A percentile compares a stretch with the other conserved stretches of the same genome.
These are phyloP conservation scores for Pycnomerus fuliginosus DNA, from an alignment of 2,888 invertebrate genomes.

Conservation along the genomic window DNA sequence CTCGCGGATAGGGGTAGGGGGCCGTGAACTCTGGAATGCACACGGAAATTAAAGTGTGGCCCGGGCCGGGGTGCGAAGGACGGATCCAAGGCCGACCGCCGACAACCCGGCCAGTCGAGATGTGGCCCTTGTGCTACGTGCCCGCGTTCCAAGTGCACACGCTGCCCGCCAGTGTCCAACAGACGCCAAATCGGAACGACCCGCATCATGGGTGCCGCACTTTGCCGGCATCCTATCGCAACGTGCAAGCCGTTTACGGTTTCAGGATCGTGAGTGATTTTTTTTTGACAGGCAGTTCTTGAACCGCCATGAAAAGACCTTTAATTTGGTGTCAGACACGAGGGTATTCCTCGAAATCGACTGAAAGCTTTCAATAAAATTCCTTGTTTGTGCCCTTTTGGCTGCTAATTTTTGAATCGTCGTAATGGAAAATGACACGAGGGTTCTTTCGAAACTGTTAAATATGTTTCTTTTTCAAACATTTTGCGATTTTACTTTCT, in stretches of 20 bases:
- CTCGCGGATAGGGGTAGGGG: too few relatives aligned
- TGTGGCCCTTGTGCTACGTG: constrained; percentile 52
- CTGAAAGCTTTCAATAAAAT: too few relatives aligned
- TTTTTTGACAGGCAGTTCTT: too few relatives aligned
- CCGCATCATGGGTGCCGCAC: constrained; percentile 33
- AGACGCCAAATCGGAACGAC: constrained; percentile 14
- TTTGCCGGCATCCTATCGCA: constrained; percentile 44
- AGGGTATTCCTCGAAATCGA: too few relatives aligned
- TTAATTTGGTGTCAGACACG: too few relatives aligned
- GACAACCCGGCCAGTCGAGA: constrained; percentile 37
- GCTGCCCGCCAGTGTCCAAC: constrained; percentile 36
- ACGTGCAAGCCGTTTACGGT: constrained; percentile 21
- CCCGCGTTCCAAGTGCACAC: constrained; percentile 45
- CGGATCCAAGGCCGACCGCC: constrained; percentile 46
- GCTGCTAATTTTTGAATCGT: too few relatives aligned
- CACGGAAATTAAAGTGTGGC: constrained; percentile 50
- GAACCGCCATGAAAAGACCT: too few relatives aligned
- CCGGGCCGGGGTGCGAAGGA: constrained; percentile 48
- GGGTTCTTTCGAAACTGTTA: too few relatives aligned
- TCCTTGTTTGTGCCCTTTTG: too few relatives aligned
- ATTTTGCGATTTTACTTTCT: too few relatives aligned
- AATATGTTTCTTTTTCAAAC: too few relatives aligned
- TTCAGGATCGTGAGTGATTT: constrained; percentile 13
- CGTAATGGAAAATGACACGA: too few relatives aligned
- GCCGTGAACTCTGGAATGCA: constrained; percentile 49